Evolutionary conservation across 2,113 vertebrate genomes (phyloP).

Genomic region (Seriola rivoliana): DNA sequence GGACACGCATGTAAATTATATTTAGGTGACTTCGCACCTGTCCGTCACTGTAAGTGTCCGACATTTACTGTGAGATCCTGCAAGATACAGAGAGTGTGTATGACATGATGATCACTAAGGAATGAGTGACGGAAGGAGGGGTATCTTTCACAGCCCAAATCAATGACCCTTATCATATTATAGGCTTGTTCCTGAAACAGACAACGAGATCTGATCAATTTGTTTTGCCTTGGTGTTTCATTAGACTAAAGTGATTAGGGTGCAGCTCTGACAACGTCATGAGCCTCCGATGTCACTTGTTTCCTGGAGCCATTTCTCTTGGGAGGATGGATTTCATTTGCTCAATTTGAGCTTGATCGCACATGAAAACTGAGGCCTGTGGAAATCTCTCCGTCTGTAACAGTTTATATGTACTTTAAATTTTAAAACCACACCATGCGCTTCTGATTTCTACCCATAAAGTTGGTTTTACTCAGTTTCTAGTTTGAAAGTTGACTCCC

Average conservation of each 20-base stretch:
- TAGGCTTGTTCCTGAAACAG: slow-evolving; percentile 1
- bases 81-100: neutral
- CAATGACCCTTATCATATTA: neutral
- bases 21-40: neutral
- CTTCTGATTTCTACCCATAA: neutral
- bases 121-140: neutral
- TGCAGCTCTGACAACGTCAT: slow-evolving; percentile 1
- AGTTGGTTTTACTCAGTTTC: neutral
- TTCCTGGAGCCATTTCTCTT: slow-evolving; percentile 9
- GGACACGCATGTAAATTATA: neutral
- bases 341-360: slow-evolving; percentile 12
- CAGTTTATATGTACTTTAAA: neutral
- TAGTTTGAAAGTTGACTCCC: neutral
- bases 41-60: slow-evolving; percentile 18
- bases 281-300: neutral
- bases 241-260: slow-evolving; percentile 15
- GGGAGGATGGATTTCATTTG: slow-evolving; percentile 3
- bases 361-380: slow-evolving; percentile 3
- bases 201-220: slow-evolving; percentile 5
- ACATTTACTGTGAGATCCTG: neutral
- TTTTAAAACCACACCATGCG: neutral
- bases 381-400: slow-evolving; percentile 1
- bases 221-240: neutral
- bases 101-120: neutral
- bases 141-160: neutral